These are phyloP conservation scores for Coptotermes formosanus DNA, from an alignment of 1,140 invertebrate genomes.

Conservation along the genomic window DNA sequence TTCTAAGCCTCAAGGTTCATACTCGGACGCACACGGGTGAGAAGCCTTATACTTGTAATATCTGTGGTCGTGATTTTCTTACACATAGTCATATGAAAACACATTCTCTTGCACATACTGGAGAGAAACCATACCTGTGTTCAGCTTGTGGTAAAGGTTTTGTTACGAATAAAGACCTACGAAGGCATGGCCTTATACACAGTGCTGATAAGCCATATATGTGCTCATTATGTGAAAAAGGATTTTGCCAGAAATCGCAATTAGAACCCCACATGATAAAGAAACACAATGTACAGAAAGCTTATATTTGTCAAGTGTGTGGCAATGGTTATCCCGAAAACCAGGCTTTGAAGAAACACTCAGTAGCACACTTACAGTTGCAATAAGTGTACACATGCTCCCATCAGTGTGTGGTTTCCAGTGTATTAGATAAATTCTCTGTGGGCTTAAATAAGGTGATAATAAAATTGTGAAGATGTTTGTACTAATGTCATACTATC, in stretches of 20 bases:
- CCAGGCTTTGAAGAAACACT: no score
- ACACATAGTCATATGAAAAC: slow-evolving; percentile 55
- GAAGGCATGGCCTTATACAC: slow-evolving; percentile 73
- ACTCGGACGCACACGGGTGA: slow-evolving; percentile 65
- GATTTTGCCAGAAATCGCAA: slow-evolving; percentile 75
- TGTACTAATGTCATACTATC: no score
- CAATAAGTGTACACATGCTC: no score
- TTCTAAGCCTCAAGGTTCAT: slow-evolving; percentile 61
- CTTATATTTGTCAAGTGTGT: no score
- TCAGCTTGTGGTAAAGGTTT: slow-evolving; percentile 70
- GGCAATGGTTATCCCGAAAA: no score
- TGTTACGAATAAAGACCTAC: slow-evolving; percentile 70
- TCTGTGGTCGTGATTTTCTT: slow-evolving; percentile 52
- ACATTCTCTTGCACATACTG: slow-evolving; percentile 59
- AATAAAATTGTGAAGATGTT: no score
- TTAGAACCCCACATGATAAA: slow-evolving; percentile 60
- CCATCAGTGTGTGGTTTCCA: no score
- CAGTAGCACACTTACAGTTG: no score
- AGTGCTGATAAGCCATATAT: slow-evolving; percentile 74
- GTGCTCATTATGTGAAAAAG: slow-evolving; percentile 67
- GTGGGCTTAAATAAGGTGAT: no score
- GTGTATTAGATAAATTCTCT: no score
- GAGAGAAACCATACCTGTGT: slow-evolving; percentile 54
- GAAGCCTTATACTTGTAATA: slow-evolving; percentile 63
- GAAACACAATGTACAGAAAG: not conserved